Evolutionary conservation across 2,888 invertebrate genomes (phyloP).

Genomic region (Steinernema hermaphroditum): DNA sequence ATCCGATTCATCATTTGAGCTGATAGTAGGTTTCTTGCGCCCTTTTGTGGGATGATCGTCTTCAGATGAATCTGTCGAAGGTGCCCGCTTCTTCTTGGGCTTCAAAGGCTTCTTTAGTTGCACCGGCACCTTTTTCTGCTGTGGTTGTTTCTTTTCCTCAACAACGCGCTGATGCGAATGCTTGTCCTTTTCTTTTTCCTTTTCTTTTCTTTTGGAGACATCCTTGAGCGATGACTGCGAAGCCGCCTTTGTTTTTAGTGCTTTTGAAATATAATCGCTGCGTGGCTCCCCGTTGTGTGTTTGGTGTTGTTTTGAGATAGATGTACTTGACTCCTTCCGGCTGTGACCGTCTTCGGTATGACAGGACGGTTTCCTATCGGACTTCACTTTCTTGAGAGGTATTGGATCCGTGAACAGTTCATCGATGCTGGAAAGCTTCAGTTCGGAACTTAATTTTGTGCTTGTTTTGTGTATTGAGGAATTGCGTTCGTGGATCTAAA

Average conservation of each 20-base stretch:
- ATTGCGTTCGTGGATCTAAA: too few species aligned
- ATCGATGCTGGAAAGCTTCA: constrained; percentile 16
- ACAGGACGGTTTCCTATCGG: background rate
- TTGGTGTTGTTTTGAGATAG: background rate
- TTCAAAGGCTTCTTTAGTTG: background rate
- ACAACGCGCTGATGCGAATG: background rate
- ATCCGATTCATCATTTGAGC: background rate
- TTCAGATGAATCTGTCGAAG: constrained; percentile 24
- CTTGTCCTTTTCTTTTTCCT: constrained; percentile 25
- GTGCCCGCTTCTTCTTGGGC: background rate
- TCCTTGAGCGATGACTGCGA: constrained; percentile 32
- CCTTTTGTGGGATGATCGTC: constrained; percentile 33
- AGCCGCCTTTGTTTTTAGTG: background rate
- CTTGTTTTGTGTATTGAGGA: background rate
- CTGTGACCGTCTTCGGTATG: constrained; percentile 10
- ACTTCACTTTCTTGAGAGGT: background rate
- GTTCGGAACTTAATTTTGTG: background rate
- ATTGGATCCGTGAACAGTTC: constrained; percentile 18
- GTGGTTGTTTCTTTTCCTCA: constrained; percentile 29
- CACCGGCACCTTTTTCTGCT: background rate
- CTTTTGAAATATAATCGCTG: background rate
- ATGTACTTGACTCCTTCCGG: constrained; percentile 33
- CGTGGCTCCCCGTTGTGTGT: background rate
- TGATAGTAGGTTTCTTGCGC: background rate
- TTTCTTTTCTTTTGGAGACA: background rate